Evolutionary conservation across 2,797 vertebrate genomes (phyloP).

Genomic region (Dromococcyx pavoninus): DNA sequence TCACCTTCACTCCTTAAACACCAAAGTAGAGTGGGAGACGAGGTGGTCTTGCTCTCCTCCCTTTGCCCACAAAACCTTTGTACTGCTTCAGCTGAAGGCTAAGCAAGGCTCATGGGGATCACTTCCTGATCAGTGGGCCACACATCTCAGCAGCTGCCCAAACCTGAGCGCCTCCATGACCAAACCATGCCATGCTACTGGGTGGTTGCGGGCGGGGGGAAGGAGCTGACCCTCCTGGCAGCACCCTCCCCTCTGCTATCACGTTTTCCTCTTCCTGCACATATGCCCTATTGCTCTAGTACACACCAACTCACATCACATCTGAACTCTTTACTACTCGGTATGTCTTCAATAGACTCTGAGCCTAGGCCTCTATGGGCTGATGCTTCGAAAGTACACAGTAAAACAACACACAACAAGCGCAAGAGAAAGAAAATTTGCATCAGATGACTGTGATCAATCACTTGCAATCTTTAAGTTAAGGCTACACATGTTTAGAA

Average conservation of each 20-base stretch:
- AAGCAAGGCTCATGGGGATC: background rate
- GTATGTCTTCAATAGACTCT: background rate
- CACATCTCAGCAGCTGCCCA: background rate
- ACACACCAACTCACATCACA: background rate
- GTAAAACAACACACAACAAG: background rate
- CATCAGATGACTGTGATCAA: fast-evolving
- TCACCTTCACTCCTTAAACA: background rate
- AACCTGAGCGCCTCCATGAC: background rate
- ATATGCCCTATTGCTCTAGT: background rate
- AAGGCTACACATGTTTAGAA: background rate
- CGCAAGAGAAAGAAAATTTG: background rate
- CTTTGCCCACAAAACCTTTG: background rate
- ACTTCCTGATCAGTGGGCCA: background rate
- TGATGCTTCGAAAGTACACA: background rate
- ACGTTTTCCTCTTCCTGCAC: background rate
- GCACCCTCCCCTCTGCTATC: background rate
- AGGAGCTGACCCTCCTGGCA: background rate
- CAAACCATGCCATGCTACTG: fast-evolving
- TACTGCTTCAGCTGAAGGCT: background rate
- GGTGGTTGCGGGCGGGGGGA: fast-evolving
- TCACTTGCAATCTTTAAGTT: background rate
- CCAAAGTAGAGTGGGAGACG: background rate
- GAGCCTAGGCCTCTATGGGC: background rate
- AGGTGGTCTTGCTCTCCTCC: background rate
- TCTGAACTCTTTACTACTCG: background rate